phyloP scores from a whole-genome alignment of 2,797 vertebrate genomes.

The Pseudomugil gertrudae region DNA sequence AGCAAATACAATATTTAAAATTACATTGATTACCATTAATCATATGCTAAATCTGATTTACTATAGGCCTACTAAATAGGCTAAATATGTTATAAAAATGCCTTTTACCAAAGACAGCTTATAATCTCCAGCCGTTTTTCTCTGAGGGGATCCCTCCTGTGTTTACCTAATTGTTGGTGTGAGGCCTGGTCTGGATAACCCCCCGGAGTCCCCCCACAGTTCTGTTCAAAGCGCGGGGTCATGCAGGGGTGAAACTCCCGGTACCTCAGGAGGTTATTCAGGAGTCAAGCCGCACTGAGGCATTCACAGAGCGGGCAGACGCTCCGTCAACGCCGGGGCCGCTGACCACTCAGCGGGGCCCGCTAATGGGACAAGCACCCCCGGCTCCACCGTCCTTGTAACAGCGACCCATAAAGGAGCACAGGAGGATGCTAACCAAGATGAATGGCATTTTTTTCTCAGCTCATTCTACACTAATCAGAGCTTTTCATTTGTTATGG shows the following conservation, averaged over 20 bases:
- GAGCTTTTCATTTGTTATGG: constrained; percentile 83
- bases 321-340: constrained; percentile 73
- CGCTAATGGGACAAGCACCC: constrained; percentile 77
- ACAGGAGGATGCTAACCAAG: constrained; percentile 85
- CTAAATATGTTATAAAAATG: neutral
- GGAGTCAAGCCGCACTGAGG: constrained; percentile 80
- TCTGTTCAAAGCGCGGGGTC: constrained; percentile 81
- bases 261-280: constrained; percentile 86
- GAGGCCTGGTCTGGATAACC: constrained; percentile 71
- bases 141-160: constrained; percentile 39
- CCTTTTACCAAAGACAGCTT: constrained; percentile 10
- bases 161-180: constrained; percentile 66
- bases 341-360: constrained; percentile 78
- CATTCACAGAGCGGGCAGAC: constrained; percentile 81
- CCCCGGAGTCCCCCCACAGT: constrained; percentile 75
- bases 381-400: constrained; percentile 76
- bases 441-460: constrained; percentile 82
- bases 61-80: no score
- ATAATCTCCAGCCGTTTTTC: constrained; percentile 17
- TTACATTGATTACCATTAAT: neutral
- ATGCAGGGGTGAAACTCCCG: constrained; percentile 83
- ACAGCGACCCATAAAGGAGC: constrained; percentile 82
- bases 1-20: neutral
- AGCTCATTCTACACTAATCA: constrained; percentile 86
- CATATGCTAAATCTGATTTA: no score